phyloP scores from a whole-genome alignment of 1,140 invertebrate species.

The Bacillus rossius region DNA sequence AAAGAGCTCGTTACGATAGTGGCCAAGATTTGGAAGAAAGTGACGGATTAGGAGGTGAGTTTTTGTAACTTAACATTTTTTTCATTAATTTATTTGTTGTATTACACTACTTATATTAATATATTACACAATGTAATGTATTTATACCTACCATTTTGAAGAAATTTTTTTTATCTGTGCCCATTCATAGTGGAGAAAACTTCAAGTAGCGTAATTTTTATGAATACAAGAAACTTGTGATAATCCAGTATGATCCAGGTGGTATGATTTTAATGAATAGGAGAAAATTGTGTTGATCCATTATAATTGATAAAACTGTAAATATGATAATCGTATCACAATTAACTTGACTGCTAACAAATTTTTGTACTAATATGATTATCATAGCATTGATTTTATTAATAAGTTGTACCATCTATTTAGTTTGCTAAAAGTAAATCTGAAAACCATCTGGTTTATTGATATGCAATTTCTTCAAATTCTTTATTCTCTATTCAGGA shows the following conservation, averaged over 20 bases:
- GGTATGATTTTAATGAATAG: no score
- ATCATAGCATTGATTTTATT: background rate
- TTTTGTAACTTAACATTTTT: conserved; percentile 9
- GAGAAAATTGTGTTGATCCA: no score
- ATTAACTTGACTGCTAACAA: background rate
- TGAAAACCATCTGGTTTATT: background rate
- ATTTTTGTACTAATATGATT: background rate
- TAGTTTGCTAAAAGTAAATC: background rate
- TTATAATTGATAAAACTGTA: no score
- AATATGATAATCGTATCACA: background rate
- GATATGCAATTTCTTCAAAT: no score
- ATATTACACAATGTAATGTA: conserved; percentile 11
- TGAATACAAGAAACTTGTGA: no score
- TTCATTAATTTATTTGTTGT: background rate
- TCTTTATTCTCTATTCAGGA: no score
- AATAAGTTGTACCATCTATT: background rate
- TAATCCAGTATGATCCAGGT: no score
- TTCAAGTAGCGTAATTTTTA: no score
- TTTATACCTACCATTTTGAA: no score
- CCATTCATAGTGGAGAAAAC: no score
- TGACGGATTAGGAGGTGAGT: conserved; percentile 43
- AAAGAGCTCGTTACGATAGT: conserved; percentile 86
- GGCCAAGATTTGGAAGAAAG: conserved; percentile 83
- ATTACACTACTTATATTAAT: background rate
- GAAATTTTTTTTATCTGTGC: no score